A percentile compares a stretch with the other conserved stretches of the same genome.
Evolutionary conservation across 1,140 invertebrate genomes (phyloP).

Genomic region (Coboldia fuscipes): DNA sequence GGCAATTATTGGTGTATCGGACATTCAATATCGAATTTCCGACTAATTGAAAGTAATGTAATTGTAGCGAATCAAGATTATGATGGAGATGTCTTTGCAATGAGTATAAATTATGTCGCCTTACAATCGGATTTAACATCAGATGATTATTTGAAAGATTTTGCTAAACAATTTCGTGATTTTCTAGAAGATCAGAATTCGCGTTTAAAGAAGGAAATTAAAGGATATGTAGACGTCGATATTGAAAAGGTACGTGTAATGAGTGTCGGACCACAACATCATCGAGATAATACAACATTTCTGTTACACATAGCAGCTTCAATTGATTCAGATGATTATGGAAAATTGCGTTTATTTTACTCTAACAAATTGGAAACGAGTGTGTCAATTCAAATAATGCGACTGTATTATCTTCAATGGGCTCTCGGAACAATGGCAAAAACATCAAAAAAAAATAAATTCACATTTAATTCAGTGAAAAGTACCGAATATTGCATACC

Average conservation of each 20-base stretch:
- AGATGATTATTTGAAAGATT: constrained; percentile 5
- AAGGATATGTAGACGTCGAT: constrained; percentile 5
- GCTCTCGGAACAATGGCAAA: background rate
- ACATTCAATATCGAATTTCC: constrained; percentile 11
- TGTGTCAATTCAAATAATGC: background rate
- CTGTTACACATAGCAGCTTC: constrained; percentile 8
- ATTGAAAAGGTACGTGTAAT: constrained; percentile 11
- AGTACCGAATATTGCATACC: constrained; percentile 16
- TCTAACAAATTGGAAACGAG: no score
- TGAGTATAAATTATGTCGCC: no score
- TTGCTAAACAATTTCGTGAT: background rate
- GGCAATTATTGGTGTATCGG: constrained; percentile 25
- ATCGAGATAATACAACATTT: constrained; percentile 1
- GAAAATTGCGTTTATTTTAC: no score
- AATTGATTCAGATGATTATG: background rate
- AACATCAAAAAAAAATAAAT: background rate
- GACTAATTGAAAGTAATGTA: constrained; percentile 7
- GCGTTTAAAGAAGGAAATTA: background rate
- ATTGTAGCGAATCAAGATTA: constrained; percentile 12
- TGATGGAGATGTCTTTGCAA: constrained; percentile 15
- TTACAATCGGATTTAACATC: no score
- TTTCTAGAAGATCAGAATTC: constrained; percentile 1
- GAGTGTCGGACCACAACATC: constrained; percentile 7
- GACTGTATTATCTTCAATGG: background rate
- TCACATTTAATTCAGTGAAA: constrained; percentile 3